Base-by-base conservation (phyloP, 1,140 invertebrate genomes). In the Drosophila nasuta region DNA sequence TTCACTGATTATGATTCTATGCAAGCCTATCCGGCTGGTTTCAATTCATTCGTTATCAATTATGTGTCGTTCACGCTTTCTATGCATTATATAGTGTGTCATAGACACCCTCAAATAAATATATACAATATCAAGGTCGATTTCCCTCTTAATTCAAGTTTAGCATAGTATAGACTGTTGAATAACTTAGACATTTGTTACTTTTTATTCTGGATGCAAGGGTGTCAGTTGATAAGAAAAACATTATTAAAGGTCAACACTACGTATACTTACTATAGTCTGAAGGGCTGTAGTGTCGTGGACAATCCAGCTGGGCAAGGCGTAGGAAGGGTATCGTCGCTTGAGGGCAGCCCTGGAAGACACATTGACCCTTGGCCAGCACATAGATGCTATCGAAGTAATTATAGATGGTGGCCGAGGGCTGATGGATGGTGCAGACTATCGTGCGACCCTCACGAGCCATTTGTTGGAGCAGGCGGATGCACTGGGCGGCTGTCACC, bases 351-450 rank as follows among this genome's bases (percentile, higher is more conserved):
- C 97, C 97, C 81, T 96, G 95, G 91, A 97, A 98, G 15, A 97
- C 95, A 83, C 95, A 96, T 10, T 92, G 83, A 1, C 95, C 95
- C 69, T 94, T 93, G 1, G 95, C 95, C 71, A 96, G 83, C 20
- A 96, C 94, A 77, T 95, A 96, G 5, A 95, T 94, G 93, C 96
- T 94, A 91, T 98, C 97, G 92, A 99, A 98, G 91, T 96, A 95
- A 91, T 97, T 96, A 85, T 97, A 97, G 0, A 98, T 94, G 17
- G 96, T 96, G 0, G 97, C 97, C 76, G 95, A 94, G 0, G 96
- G 95, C 89, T 97, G 95, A 94, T 97, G 96, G 87, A 98, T 96
- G 77, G 97, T 96, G 93, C 96, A 96, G 1, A 97, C 93, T 4
- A 97, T 95, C 0, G 96, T 97, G 69, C 96, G 93, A 0, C 96